phyloP scores from a whole-genome alignment of 2,797 vertebrate genomes.

The Enteromius thamalakanensis region DNA sequence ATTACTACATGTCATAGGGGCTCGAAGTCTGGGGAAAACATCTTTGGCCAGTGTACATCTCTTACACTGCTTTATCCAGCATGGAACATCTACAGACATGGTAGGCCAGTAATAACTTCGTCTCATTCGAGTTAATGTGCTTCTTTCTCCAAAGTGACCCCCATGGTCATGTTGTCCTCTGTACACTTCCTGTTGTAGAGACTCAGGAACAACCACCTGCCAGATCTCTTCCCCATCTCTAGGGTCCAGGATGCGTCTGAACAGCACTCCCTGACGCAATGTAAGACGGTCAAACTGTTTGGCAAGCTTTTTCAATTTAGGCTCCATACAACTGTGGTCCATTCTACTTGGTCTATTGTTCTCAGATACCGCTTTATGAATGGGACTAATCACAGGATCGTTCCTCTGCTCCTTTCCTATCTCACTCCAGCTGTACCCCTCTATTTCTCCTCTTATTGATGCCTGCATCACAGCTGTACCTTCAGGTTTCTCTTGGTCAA shows the following conservation, averaged over 20 bases:
- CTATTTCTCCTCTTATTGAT: no score
- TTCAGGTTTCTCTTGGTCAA: no score
- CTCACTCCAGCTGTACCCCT: no score
- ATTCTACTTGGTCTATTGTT: background rate
- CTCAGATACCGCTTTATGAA: background rate
- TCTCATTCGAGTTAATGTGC: constrained; percentile 35
- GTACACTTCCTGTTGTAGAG: background rate
- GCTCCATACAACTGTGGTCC: background rate
- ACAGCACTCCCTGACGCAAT: background rate
- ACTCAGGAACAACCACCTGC: background rate
- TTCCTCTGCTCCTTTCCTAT: no score
- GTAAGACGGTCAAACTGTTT: background rate
- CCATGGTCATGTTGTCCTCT: constrained; percentile 4
- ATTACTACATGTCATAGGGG: constrained; percentile 44
- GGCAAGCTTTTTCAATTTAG: background rate
- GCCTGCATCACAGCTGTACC: no score
- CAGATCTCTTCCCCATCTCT: background rate
- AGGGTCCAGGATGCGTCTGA: background rate
- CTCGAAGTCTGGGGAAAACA: constrained; percentile 24
- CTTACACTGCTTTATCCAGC: constrained; percentile 47
- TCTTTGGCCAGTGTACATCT: constrained; percentile 47
- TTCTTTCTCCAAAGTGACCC: constrained; percentile 38
- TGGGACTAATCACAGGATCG: no score
- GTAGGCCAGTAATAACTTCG: constrained; percentile 43
- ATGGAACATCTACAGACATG: constrained; percentile 38